Evolutionary conservation across 2,113 vertebrate species (phyloP).

Genomic region (Galemys pyrenaicus): DNA sequence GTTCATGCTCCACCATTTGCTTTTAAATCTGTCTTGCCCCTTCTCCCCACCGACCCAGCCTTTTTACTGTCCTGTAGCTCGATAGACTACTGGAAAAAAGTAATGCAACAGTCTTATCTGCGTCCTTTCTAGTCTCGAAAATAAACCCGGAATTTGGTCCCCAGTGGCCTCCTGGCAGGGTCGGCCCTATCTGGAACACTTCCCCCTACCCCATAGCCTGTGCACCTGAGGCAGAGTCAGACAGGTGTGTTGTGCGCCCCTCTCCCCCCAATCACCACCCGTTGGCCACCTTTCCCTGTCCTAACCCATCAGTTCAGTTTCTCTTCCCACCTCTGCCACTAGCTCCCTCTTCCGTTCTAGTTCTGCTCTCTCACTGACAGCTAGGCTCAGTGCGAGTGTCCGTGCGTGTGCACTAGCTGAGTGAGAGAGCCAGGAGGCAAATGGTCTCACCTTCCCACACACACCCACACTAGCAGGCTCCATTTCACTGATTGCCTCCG

Average conservation of each 20-base stretch:
- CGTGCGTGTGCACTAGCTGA: background rate
- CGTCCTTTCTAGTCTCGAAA: background rate
- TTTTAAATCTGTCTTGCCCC: constrained; percentile 9
- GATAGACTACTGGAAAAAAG: background rate
- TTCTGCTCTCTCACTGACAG: background rate
- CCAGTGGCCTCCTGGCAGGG: background rate
- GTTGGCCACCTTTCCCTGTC: background rate
- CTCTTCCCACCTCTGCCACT: background rate
- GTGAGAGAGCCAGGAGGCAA: background rate
- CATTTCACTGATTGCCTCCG: constrained; percentile 15
- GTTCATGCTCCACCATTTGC: background rate
- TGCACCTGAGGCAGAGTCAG: background rate
- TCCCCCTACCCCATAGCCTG: background rate
- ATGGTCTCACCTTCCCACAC: background rate
- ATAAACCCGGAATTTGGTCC: background rate
- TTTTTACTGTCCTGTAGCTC: background rate
- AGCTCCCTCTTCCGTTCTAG: background rate
- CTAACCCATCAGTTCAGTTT: background rate
- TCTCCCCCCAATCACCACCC: no score
- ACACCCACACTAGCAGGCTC: background rate
- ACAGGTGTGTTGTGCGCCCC: background rate
- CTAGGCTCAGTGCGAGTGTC: background rate
- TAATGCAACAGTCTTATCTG: background rate
- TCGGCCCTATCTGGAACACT: no score
- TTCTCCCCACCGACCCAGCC: background rate